A percentile compares a stretch with the other conserved stretches of the same genome.
Evolutionary conservation across 2,797 vertebrate genomes (phyloP).

Genomic region (Megalops cyprinoides): DNA sequence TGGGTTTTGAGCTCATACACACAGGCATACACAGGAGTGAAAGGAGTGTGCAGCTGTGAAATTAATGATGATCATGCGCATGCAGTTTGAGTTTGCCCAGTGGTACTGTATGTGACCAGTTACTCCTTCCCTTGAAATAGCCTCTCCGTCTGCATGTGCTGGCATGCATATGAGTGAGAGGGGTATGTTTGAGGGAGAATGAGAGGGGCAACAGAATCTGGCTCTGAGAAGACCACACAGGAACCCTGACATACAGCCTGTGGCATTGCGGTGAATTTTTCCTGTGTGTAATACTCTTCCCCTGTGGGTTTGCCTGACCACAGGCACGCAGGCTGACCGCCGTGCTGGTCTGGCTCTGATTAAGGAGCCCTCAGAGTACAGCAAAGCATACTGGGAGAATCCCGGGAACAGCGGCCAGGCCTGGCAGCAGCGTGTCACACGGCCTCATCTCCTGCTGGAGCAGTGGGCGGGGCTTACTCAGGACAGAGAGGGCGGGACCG

Average conservation of each 20-base stretch:
- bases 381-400: background rate
- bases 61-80: too few relatives aligned
- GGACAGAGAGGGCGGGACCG: background rate
- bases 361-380: background rate
- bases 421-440: background rate
- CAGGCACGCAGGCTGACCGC: background rate
- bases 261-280: background rate
- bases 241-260: background rate
- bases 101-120: too few relatives aligned
- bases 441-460: background rate
- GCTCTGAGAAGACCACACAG: background rate
- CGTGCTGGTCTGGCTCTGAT: background rate
- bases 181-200: background rate
- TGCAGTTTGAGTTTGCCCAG: too few relatives aligned
- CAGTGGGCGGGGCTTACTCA: background rate
- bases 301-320: background rate
- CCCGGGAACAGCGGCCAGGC: background rate
- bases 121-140: too few relatives aligned
- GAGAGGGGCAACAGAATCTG: background rate
- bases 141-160: too few relatives aligned
- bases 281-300: background rate
- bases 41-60: too few relatives aligned
- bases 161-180: too few relatives aligned
- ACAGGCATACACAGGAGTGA: too few relatives aligned
- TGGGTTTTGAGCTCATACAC: too few relatives aligned